Percentiles rank a stretch among this genome's conserved stretches.
Conservation (phyloP, 2,113 vertebrate species). For the Carassius carassius region DNA sequence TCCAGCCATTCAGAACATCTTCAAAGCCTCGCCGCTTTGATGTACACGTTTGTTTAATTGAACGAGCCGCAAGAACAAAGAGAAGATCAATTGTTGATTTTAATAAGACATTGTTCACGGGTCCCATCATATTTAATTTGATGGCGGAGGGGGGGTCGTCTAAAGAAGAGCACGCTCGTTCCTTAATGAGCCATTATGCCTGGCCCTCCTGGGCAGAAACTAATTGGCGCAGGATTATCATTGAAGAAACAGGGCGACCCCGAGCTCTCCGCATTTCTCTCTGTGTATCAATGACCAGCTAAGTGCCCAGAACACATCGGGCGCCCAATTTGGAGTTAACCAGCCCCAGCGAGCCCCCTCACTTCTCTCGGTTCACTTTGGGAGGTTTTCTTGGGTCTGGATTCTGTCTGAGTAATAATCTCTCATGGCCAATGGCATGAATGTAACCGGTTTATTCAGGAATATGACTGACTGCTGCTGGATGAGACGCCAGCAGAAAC, state of each 20-base stretch:
- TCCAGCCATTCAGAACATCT: neutral
- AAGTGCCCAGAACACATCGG: conserved; percentile 26
- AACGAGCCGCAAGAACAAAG: conserved; percentile 44
- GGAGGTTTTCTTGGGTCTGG: conserved; percentile 1
- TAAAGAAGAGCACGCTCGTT: conserved; percentile 51
- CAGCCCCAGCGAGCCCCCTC: conserved; percentile 16
- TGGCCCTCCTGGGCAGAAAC: conserved; percentile 58
- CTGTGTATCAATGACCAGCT: conserved; percentile 47
- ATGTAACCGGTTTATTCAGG: neutral
- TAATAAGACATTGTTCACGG: conserved; percentile 58
- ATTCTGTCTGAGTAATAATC: neutral
- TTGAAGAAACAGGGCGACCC: conserved; percentile 48
- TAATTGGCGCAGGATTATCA: conserved; percentile 61
- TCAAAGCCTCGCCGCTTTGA: conserved; percentile 42
- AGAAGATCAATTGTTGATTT: conserved; percentile 50
- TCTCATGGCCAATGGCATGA: neutral
- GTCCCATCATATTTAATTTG: conserved; percentile 57
- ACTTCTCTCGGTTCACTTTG: neutral
- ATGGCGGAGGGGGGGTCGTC: conserved; percentile 41
- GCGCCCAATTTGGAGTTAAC: conserved; percentile 41
- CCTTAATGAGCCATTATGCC: conserved; percentile 53
- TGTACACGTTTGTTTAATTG: conserved; percentile 49
- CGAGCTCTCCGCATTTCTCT: conserved; percentile 32
- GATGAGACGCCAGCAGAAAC: neutral
- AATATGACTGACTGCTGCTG: too few species aligned